phyloP scores from a whole-genome alignment of 2,113 vertebrate genomes.

The Larimichthys crocea region DNA sequence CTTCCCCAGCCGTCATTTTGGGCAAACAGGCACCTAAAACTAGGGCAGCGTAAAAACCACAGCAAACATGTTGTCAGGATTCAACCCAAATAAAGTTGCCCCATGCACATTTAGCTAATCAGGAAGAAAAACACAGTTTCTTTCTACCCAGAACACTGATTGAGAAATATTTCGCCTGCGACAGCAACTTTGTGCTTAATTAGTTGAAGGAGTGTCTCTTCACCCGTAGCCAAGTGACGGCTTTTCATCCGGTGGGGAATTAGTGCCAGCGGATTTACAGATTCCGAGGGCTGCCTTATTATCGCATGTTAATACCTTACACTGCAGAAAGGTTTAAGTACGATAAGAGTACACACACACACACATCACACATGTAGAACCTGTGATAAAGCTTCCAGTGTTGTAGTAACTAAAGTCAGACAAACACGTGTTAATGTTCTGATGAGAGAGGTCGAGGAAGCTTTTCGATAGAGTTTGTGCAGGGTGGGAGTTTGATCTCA shows the following conservation, averaged over 20 bases:
- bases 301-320: constrained; percentile 40
- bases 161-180: constrained; percentile 12
- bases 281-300: constrained; percentile 38
- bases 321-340: constrained; percentile 18
- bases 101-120: neutral
- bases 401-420: neutral
- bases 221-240: constrained; percentile 22
- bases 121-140: neutral
- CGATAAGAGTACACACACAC: constrained; percentile 17
- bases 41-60: neutral
- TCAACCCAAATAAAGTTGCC: neutral
- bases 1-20: neutral
- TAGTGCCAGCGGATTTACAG: constrained; percentile 52
- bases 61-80: neutral
- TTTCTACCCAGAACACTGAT: neutral
- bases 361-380: constrained; percentile 10
- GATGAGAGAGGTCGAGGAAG: neutral
- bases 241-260: constrained; percentile 50
- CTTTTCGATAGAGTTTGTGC: neutral
- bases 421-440: neutral
- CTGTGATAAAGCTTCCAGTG: neutral
- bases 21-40: neutral
- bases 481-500: constrained; percentile 3
- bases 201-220: constrained; percentile 45
- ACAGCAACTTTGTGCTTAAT: constrained; percentile 47